These are phyloP conservation scores for Bergia puertoricense DNA, from an alignment of 92 coral and sea anemone species.

Conservation along the genomic window DNA sequence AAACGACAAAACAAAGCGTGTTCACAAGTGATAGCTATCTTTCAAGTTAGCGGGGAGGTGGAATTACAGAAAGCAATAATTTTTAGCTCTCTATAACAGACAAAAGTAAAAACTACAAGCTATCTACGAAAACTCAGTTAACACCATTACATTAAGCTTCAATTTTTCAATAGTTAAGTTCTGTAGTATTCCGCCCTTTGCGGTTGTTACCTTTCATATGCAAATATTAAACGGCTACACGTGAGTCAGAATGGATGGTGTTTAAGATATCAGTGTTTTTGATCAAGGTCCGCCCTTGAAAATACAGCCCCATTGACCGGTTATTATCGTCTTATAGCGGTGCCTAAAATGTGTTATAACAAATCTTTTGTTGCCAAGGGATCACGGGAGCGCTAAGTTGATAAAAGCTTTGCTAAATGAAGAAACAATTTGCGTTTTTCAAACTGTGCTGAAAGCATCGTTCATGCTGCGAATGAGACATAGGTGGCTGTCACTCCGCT, in stretches of 20 bases:
- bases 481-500: background rate
- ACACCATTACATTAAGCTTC: background rate
- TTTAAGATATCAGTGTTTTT: constrained; percentile 4
- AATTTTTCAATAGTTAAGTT: background rate
- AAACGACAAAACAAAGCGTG: constrained; percentile 1
- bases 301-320: background rate
- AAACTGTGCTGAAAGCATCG: constrained; percentile 14
- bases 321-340: constrained; percentile 1
- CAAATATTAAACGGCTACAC: constrained; percentile 1
- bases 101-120: background rate
- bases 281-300: constrained; percentile 19
- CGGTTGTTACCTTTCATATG: background rate
- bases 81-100: background rate
- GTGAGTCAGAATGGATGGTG: background rate
- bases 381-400: constrained; percentile 1
- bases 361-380: background rate
- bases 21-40: background rate
- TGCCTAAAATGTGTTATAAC: background rate
- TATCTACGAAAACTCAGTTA: background rate
- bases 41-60: background rate
- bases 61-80: background rate
- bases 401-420: constrained; percentile 19
- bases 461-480: constrained; percentile 12
- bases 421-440: background rate
- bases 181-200: background rate